Conservation (phyloP, 2,888 invertebrate genomes). For the Cordilura impudica region DNA sequence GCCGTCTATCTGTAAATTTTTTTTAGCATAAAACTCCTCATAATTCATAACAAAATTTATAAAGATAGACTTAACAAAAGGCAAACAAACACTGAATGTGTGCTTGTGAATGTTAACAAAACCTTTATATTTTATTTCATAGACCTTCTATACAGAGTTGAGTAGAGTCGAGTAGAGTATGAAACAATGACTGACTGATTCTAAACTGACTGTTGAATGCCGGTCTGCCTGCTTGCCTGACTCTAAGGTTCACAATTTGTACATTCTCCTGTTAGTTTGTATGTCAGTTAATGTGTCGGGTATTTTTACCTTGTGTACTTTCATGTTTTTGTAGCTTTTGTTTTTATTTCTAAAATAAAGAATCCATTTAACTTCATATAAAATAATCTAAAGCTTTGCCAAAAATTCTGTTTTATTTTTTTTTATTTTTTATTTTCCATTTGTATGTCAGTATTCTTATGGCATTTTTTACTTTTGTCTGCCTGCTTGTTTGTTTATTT, state of each 20-base stretch:
- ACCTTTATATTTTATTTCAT: slow-evolving; percentile 43
- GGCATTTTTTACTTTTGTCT: slow-evolving; percentile 14
- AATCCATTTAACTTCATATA: slow-evolving; percentile 46
- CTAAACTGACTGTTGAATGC: slow-evolving; percentile 57
- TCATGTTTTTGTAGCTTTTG: slow-evolving; percentile 39
- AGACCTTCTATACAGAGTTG: slow-evolving; percentile 22
- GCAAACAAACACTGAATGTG: slow-evolving; percentile 56
- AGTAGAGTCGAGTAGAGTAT: neutral
- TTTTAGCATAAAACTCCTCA: too few relatives aligned
- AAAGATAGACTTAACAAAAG: slow-evolving; percentile 54
- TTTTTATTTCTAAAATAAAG: slow-evolving; percentile 19
- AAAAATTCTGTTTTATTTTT: too few relatives aligned
- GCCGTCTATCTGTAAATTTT: too few relatives aligned
- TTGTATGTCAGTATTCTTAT: slow-evolving; percentile 16
- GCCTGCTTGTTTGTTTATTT: neutral
- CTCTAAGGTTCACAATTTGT: slow-evolving; percentile 19
- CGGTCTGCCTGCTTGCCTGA: too few relatives aligned
- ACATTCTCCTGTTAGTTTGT: neutral
- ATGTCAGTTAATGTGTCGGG: too few relatives aligned
- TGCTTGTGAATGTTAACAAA: slow-evolving; percentile 54
- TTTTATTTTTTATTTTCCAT: slow-evolving; percentile 3
- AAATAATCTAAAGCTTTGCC: slow-evolving; percentile 48
- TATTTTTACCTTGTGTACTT: neutral
- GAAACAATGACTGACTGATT: slow-evolving; percentile 24
- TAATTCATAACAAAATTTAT: slow-evolving; percentile 56